phyloP scores from a whole-genome alignment of 35 echinoderm and acorn worm genomes.

The Patiria miniata region DNA sequence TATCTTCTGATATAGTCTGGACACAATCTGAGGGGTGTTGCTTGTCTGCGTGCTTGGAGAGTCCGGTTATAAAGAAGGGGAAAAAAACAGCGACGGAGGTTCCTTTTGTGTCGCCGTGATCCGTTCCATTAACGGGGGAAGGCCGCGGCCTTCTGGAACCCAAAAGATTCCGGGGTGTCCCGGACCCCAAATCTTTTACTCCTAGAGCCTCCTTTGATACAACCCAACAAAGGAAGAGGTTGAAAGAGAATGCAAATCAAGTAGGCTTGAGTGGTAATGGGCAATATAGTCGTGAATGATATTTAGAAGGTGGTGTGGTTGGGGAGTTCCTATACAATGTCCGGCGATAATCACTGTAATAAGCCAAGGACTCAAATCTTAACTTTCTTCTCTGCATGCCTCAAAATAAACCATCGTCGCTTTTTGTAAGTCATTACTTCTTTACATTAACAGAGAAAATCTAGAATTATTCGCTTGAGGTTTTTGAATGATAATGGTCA shows the following conservation, averaged over 20 bases:
- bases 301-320: slow-evolving; percentile 13
- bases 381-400: neutral
- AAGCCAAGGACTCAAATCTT: neutral
- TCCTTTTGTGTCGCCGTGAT: neutral
- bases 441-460: no score
- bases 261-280: slow-evolving; percentile 14
- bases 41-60: neutral
- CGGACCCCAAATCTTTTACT: neutral
- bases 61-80: no score
- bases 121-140: slow-evolving; percentile 13
- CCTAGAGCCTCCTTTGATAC: neutral
- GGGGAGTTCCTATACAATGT: neutral
- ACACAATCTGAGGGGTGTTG: neutral
- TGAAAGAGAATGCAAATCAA: slow-evolving; percentile 31
- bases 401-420: no score
- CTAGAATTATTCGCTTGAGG: no score
- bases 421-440: no score
- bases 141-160: slow-evolving; percentile 1
- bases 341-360: no score
- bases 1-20: neutral
- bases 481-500: no score
- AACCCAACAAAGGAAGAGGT: neutral
- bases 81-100: no score
- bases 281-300: neutral
- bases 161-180: slow-evolving; percentile 23